These are phyloP conservation scores for Eulemur rufifrons DNA, from an alignment of 2,113 vertebrate species.

Conservation along the genomic window DNA sequence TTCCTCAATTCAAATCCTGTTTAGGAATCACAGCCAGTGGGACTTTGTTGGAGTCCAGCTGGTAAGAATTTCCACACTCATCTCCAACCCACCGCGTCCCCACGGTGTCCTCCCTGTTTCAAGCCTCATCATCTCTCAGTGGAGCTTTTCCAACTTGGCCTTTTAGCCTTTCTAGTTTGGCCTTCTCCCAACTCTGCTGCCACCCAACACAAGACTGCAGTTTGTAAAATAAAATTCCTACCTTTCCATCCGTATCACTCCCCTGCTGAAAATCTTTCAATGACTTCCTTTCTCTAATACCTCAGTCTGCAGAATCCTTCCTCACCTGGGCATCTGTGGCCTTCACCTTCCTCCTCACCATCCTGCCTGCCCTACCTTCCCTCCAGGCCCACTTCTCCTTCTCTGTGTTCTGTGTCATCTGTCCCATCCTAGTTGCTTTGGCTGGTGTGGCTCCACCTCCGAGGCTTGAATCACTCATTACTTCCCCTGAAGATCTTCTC, in stretches of 20 bases:
- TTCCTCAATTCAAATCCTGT: neutral
- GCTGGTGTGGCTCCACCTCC: neutral
- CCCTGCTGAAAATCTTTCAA: neutral
- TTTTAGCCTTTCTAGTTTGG: neutral
- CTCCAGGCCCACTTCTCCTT: neutral
- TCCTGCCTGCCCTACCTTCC: too few relatives aligned
- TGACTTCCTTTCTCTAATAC: neutral
- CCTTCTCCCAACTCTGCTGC: neutral
- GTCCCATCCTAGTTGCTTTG: neutral
- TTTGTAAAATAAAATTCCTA: neutral
- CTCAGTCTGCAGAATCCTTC: neutral
- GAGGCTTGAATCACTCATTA: too few relatives aligned
- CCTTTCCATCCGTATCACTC: neutral
- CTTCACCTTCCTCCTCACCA: neutral
- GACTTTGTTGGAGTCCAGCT: neutral
- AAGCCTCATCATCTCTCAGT: neutral
- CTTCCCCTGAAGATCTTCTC: neutral
- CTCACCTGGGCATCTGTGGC: accelerated
- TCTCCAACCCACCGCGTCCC: neutral
- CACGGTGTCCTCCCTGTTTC: neutral
- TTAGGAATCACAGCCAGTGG: neutral
- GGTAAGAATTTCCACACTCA: neutral
- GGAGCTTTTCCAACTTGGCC: neutral
- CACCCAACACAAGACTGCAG: accelerated
- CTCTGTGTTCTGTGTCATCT: neutral